Percentiles rank a stretch among this genome's conserved stretches.
Conservation (phyloP, 2,888 invertebrate species). For the Raillietiella orientalis region DNA sequence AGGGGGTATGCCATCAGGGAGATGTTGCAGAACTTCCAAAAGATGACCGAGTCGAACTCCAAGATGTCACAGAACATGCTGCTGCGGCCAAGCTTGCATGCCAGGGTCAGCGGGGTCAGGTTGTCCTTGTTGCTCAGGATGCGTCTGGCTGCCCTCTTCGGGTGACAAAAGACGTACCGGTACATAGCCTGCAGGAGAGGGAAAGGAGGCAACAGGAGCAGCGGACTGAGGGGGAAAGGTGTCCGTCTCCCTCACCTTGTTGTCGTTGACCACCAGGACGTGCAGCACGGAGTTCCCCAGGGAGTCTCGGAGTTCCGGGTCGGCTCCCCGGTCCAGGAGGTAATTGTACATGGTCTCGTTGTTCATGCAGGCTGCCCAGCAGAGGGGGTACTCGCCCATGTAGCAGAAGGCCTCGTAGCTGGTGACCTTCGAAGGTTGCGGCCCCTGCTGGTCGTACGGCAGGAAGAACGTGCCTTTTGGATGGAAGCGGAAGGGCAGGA, state of each 20-base stretch:
- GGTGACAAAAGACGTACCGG: conserved; percentile 82
- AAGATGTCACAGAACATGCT: conserved; percentile 94
- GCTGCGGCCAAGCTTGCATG: conserved; percentile 80
- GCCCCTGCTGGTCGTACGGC: conserved; percentile 66
- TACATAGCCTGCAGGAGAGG: conserved; percentile 53
- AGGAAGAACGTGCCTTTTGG: conserved; percentile 50
- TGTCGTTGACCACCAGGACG: conserved; percentile 94
- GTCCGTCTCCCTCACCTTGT: conserved; percentile 27
- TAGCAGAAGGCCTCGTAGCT: conserved; percentile 92
- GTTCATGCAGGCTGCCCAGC: conserved; percentile 91
- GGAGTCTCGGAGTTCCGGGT: conserved; percentile 81
- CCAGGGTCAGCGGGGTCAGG: conserved; percentile 74
- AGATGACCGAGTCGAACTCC: conserved; percentile 71
- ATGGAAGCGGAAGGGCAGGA: background rate
- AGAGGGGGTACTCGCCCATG: conserved; percentile 80
- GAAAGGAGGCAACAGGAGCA: background rate
- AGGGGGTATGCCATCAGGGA: conserved; percentile 92
- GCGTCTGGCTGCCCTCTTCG: conserved; percentile 65
- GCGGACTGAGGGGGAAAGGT: background rate
- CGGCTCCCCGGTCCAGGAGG: conserved; percentile 58
- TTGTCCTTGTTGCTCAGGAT: conserved; percentile 63
- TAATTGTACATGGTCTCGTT: conserved; percentile 92
- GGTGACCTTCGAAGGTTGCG: conserved; percentile 39
- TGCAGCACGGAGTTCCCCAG: conserved; percentile 98
- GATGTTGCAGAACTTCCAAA: conserved; percentile 96